Percentiles rank a stretch among this genome's conserved stretches.
Evolutionary conservation across 2,888 invertebrate genomes (phyloP).

Genomic region (Eurytoma adleriae): DNA sequence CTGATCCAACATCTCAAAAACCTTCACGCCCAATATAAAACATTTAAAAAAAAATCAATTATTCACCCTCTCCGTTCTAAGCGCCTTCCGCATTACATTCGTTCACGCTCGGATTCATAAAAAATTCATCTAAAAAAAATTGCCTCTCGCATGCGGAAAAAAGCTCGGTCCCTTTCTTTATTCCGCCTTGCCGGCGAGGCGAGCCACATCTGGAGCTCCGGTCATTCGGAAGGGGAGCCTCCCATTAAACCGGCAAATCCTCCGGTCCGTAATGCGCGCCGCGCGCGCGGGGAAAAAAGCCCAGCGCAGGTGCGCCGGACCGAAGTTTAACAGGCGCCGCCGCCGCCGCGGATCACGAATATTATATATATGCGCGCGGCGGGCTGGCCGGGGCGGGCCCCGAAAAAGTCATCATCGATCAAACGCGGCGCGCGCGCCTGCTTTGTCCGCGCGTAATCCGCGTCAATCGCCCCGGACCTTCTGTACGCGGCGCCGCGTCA

Average conservation of each 20-base stretch:
- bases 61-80: slow-evolving; percentile 35
- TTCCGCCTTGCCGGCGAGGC: neutral
- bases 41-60: slow-evolving; percentile 39
- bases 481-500: neutral
- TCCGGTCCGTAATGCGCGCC: slow-evolving; percentile 7
- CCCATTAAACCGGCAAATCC: slow-evolving; percentile 35
- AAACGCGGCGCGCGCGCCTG: neutral
- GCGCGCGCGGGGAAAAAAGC: slow-evolving; percentile 8
- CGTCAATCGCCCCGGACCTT: neutral
- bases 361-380: no score
- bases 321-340: slow-evolving; percentile 7
- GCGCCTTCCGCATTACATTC: slow-evolving; percentile 22
- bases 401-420: slow-evolving; percentile 24
- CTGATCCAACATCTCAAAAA: no score
- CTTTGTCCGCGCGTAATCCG: slow-evolving; percentile 1
- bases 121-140: slow-evolving; percentile 56
- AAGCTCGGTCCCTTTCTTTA: neutral
- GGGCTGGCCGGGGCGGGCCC: neutral
- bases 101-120: slow-evolving; percentile 50
- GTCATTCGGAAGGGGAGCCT: slow-evolving; percentile 1
- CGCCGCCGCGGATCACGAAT: slow-evolving; percentile 1
- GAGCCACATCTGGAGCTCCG: slow-evolving; percentile 49
- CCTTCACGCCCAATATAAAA: no score
- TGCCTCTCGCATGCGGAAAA: slow-evolving; percentile 25
- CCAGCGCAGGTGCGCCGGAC: slow-evolving; percentile 27